Base-by-base conservation (phyloP, 1,140 invertebrate genomes). In the Copidosoma floridanum region DNA sequence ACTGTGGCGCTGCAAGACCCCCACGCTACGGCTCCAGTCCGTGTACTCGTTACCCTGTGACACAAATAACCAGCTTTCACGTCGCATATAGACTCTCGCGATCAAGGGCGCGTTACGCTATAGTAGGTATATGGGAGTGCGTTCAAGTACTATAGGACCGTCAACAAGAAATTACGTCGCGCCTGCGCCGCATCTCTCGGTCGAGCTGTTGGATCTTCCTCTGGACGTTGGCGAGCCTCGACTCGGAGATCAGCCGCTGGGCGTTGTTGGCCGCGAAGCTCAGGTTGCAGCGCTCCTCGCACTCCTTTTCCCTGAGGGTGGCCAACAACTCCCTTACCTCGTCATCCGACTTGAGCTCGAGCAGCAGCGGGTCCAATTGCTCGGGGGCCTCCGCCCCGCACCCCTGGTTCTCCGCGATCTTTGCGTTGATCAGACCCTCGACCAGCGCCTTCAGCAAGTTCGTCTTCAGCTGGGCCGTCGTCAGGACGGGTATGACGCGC, bases 361-460 rank as follows among this genome's bases (percentile, higher is more conserved):
- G 65, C 6, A 68, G 35, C 11, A 71, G 52, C 0, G 67, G 65
- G 40, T 78, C 72, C 5, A 80, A 46, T 35, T 51, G 67, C 29
- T 47, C 48, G 16, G 48, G 18, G 18, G 47, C 63, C 67, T 76
- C 76, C 0, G 67, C 68, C 2, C 65, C 57, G 2, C 69, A 70
- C 44, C 78, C 73, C 55, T 68, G 71, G 43, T 79, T 76, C 46
- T 79, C 76, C 65, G 68, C 73, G 14, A 79, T 41, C n/a, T 61
- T 70, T 10, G 62, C 65, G 41, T 68, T 78, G 2, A 80, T 61
- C 23, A 68, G 41, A 7, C 23, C 60, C 21, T 80, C 79, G 1
- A 78, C 66, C 0, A 66, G 68, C 2, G 67, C 64, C 51, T 76
- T 80, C 2, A 81, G 16, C 0, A 69, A n/a, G 57, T 80, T 81